Conservation (phyloP, 1,140 invertebrate species). For the Aphaenogaster rudis region DNA sequence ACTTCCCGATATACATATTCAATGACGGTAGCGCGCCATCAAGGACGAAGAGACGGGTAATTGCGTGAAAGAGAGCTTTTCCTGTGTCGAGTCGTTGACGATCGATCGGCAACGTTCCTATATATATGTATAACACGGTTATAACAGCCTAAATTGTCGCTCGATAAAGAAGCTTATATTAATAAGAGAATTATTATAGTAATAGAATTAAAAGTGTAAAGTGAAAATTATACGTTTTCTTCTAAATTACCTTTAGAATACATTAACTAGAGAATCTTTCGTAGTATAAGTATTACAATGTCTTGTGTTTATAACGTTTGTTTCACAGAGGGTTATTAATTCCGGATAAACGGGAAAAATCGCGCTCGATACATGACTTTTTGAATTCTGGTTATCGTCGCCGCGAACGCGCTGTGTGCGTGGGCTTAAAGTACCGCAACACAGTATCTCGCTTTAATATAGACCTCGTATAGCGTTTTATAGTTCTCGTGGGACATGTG, state of each 20-base stretch:
- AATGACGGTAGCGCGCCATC: conserved; percentile 66
- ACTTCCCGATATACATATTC: conserved; percentile 84
- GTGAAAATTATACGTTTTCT: background rate
- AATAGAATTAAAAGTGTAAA: background rate
- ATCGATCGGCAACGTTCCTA: conserved; percentile 31
- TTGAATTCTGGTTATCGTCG: background rate
- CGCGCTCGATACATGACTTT: background rate
- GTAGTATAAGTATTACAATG: background rate
- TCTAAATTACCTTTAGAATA: background rate
- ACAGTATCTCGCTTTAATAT: conserved; percentile 47
- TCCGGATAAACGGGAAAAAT: background rate
- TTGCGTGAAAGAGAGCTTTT: conserved; percentile 66
- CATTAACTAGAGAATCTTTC: background rate
- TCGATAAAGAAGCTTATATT: background rate
- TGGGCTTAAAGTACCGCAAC: conserved; percentile 18
- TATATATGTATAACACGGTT: background rate
- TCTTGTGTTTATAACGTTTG: background rate
- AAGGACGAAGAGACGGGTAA: conserved; percentile 63
- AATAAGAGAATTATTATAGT: background rate
- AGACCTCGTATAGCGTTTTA: conserved; percentile 22
- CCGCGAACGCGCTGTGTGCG: background rate
- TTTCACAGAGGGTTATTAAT: background rate
- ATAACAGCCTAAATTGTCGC: background rate
- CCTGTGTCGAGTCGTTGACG: conserved; percentile 50
- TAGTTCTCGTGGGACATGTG: conserved; percentile 22